Base-by-base conservation (phyloP, 2,797 vertebrate species). In the Gastrophryne carolinensis region DNA sequence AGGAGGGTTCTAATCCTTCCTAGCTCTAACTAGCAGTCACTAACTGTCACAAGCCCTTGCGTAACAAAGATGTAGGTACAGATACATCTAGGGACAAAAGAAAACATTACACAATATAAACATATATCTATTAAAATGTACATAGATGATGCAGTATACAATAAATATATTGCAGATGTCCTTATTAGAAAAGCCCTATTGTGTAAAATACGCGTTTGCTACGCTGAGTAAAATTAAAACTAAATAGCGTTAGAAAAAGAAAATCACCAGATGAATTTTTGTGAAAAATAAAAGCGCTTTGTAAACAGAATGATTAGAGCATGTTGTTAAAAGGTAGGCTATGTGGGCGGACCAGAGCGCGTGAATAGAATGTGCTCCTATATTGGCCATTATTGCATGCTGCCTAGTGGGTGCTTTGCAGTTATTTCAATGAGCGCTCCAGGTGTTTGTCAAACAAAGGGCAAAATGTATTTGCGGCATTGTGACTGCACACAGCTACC, bases 271-370 rank as follows among this genome's bases (percentile, higher is more conserved):
- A 23, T 27, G 4, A 56, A 7, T 26, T 53, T n/a, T 27, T 54
- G 32, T 37, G 30, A 54, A 54, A 67, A 68, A 68, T 67, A 54
- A 67, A 11, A 39, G 65, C 10, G 12, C 65, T 68, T 67, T 54
- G 65, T 68, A 68, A 68, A 68, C 50, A 54, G 34, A 68, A 39
- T 68, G 65, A 68, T 68, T 68, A 54, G 50, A 4, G n/a, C 17
- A 24, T 27, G 23, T 68, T 41, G 50, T 29, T 68, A 56, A 68
- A 56, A 68, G 50, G 49, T 19, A 54, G 15, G 34, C 11, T 37
- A 54, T 21, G 64, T 68, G 65, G 65, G 65, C 37, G 65, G 3
- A 68, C 11, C 23, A 54, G 65, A 41, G 27, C 29, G 50, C 41
- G 34, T 54, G 50, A 68, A 68, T 54, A 68, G 50, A 68, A 39